Conservation (phyloP, 2,888 invertebrate species). For the Tetanocera ferruginea region DNA sequence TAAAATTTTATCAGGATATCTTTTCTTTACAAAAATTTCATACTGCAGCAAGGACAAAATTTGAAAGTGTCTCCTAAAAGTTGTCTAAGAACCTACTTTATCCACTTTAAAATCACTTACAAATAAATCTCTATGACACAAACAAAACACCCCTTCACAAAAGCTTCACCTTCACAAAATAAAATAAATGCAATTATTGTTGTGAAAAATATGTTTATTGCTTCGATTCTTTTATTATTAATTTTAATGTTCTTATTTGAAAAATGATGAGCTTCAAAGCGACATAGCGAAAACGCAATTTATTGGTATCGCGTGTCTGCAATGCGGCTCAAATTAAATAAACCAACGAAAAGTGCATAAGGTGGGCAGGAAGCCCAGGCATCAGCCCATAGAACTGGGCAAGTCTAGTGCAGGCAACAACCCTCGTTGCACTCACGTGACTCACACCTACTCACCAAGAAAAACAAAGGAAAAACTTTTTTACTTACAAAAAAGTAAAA, state of each 20-base stretch:
- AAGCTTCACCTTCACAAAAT: not conserved
- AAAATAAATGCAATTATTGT: not conserved
- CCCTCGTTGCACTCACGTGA: conserved; percentile 47
- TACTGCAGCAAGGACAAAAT: too few species aligned
- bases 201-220: conserved; percentile 62
- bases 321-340: conserved; percentile 32
- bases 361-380: conserved; percentile 22
- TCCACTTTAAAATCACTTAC: not conserved
- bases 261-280: conserved; percentile 18
- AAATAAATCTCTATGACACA: not conserved
- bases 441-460: conserved; percentile 49
- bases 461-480: not conserved
- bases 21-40: too few species aligned
- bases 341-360: not conserved
- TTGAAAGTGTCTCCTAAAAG: too few species aligned
- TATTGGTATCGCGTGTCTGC: conserved; percentile 31
- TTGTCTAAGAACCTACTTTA: too few species aligned
- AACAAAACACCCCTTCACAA: not conserved
- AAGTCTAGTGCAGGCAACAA: conserved; percentile 33
- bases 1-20: too few species aligned
- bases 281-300: not conserved
- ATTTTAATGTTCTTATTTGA: conserved; percentile 60
- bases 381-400: conserved; percentile 3
- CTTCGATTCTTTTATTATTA: conserved; percentile 67
- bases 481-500: not conserved